Percentiles rank a stretch among this genome's conserved stretches.
phyloP scores from a whole-genome alignment of 2,113 vertebrate genomes.

The Eretmodus cyanostictus region DNA sequence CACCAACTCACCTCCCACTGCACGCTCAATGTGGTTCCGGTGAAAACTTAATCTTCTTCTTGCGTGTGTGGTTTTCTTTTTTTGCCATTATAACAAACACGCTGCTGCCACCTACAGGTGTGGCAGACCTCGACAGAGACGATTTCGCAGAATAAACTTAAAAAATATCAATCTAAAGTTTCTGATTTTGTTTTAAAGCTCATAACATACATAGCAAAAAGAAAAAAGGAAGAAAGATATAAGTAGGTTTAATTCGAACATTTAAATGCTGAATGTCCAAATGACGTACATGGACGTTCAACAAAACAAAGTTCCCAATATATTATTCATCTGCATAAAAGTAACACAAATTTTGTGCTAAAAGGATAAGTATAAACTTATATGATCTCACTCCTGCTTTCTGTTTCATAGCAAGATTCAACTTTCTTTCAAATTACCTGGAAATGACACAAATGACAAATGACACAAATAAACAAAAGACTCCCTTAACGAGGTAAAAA shows the following conservation, averaged over 20 bases:
- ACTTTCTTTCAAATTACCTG: neutral
- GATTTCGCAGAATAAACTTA: neutral
- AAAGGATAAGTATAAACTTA: neutral
- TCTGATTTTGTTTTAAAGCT: neutral
- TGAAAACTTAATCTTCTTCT: neutral
- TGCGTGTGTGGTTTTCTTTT: neutral
- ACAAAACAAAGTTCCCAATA: neutral
- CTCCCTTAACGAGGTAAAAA: neutral
- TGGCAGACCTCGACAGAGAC: neutral
- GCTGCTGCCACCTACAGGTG: slow-evolving; percentile 36
- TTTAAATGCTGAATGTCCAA: neutral
- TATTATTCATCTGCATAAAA: neutral
- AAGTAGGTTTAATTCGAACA: neutral
- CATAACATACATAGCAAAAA: neutral
- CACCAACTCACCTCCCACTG: neutral
- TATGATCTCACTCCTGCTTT: neutral
- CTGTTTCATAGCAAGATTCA: neutral
- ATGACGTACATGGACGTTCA: neutral
- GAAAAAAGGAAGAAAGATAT: rapidly evolving
- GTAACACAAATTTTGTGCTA: neutral
- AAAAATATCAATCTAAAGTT: neutral
- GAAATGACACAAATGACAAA: neutral
- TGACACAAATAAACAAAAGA: neutral
- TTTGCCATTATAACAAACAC: rapidly evolving
- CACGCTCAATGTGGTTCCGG: neutral